Evolutionary conservation across 2,888 invertebrate species (phyloP).

Genomic region (Dryobota labecula): DNA sequence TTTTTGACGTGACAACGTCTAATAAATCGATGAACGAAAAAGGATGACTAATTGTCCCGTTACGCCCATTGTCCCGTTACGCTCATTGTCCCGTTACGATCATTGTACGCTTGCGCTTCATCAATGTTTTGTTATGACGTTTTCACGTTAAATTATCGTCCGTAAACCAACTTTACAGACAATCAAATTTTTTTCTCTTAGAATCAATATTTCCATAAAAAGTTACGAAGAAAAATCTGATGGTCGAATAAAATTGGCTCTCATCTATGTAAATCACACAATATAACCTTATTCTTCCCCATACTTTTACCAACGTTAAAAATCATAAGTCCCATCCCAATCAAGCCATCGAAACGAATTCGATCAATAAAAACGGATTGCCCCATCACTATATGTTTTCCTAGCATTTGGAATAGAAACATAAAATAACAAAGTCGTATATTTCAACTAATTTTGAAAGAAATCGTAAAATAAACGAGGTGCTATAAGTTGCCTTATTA

Average conservation of each 20-base stretch:
- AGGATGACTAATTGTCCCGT: too few species aligned
- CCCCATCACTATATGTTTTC: slow-evolving; percentile 38
- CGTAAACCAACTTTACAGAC: too few species aligned
- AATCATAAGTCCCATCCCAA: slow-evolving; percentile 35
- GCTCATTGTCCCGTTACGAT: too few species aligned
- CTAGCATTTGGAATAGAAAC: slow-evolving; percentile 53
- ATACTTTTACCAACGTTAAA: slow-evolving; percentile 28
- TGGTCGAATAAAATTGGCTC: not conserved
- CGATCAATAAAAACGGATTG: slow-evolving; percentile 59
- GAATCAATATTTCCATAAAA: not conserved
- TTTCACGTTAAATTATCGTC: too few species aligned
- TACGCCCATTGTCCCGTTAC: too few species aligned
- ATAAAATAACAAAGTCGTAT: slow-evolving; percentile 48
- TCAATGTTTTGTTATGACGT: too few species aligned
- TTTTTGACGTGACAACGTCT: too few species aligned
- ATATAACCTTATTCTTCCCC: not conserved
- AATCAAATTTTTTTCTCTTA: too few species aligned
- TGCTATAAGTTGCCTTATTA: slow-evolving; percentile 51
- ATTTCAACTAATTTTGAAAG: slow-evolving; percentile 54
- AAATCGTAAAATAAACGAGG: slow-evolving; percentile 63
- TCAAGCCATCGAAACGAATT: slow-evolving; percentile 55
- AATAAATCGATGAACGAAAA: too few species aligned
- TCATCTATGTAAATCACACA: slow-evolving; percentile 9
- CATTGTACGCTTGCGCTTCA: too few species aligned
- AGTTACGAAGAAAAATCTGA: not conserved